Evolutionary conservation across 1,140 invertebrate genomes (phyloP), one percentile per base, ranked within the genome.

Genomic region (Drosophila chauvacae): DNA sequence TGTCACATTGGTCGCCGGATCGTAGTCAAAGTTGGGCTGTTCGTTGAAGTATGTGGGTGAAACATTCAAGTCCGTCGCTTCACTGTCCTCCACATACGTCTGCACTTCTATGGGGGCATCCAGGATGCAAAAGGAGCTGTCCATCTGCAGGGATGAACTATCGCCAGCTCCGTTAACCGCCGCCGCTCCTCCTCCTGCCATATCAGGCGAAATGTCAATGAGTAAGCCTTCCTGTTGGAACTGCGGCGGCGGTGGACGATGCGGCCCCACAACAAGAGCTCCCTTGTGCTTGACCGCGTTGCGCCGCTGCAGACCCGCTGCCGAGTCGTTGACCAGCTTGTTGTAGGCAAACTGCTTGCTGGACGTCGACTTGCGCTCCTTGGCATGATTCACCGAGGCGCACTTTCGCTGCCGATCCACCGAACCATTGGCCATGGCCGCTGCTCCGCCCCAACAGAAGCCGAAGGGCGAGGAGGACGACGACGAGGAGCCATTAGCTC

Each of bases 401-500:
- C 92, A 94, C 88, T 91, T 93, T 6, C 90, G 53, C 45, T 83
- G 84, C 1, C 92, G 75, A n/a, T 91, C 86, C 11, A 74, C 80
- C 9, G 53, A 26, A 2, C n/a, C n/a, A n/a, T n/a, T n/a, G n/a
- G n/a, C n/a, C n/a, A n/a, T n/a, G n/a, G 73, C 82, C 96, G 96
- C 93, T 96, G 97, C 94, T 0, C 97, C 97, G 2, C 97, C 97
- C 97, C 97, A 98, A 14, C 95, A 96, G 81, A 96, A 96, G 11
- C 96, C 96, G 59, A 95, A 96, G 0, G 95, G 94, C 3, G 95
- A 95, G 56, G 95, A 95, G 56, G 95, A 95, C 56, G 95, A 35
- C 0, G 95, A 94, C 2, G 95, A 95, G 20, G 20, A 0, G n/a
- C 96, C 96, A 75, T 96, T 76, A 4, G 30, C 50, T 18, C 41